A percentile compares a stretch with the other conserved stretches of the same genome.
phyloP scores from a whole-genome alignment of 2,888 invertebrate genomes.

The Sisyra terminalis region DNA sequence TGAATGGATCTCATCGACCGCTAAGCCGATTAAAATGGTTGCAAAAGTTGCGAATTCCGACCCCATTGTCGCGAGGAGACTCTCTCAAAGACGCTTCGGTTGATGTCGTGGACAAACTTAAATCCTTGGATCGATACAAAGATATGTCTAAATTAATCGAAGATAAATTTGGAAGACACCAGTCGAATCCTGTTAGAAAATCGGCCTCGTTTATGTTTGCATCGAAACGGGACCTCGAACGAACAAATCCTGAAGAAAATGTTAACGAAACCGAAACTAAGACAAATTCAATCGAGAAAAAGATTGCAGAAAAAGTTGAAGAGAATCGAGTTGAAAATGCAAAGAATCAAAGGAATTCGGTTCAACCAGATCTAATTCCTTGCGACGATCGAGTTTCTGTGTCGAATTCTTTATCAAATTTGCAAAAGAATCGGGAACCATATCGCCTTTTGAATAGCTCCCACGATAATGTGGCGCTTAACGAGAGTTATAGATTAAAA shows the following conservation, averaged over 20 bases:
- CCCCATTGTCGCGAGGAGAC: background rate
- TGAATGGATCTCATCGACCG: background rate
- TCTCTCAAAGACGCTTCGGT: background rate
- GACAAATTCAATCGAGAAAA: background rate
- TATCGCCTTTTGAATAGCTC: too few relatives aligned
- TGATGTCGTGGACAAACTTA: conserved; percentile 31
- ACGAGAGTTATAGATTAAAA: conserved; percentile 16
- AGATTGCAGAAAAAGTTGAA: background rate
- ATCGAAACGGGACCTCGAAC: conserved; percentile 19
- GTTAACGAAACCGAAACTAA: conserved; percentile 20
- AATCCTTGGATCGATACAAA: conserved; percentile 53
- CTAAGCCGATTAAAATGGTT: background rate
- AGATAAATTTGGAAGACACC: conserved; percentile 34
- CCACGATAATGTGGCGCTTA: conserved; percentile 11
- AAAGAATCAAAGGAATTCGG: background rate
- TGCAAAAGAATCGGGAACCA: background rate
- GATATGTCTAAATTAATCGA: conserved; percentile 55
- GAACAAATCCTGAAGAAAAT: conserved; percentile 16
- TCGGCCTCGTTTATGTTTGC: conserved; percentile 25
- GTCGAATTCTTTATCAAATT: background rate
- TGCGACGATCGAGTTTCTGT: conserved; percentile 7
- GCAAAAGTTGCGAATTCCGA: too few relatives aligned
- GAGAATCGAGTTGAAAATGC: background rate
- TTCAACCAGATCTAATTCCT: conserved; percentile 21
- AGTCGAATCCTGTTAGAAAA: conserved; percentile 24